These are phyloP conservation scores for Potamilus streckersoni DNA, from an alignment of 1,140 invertebrate genomes.

Conservation along the genomic window DNA sequence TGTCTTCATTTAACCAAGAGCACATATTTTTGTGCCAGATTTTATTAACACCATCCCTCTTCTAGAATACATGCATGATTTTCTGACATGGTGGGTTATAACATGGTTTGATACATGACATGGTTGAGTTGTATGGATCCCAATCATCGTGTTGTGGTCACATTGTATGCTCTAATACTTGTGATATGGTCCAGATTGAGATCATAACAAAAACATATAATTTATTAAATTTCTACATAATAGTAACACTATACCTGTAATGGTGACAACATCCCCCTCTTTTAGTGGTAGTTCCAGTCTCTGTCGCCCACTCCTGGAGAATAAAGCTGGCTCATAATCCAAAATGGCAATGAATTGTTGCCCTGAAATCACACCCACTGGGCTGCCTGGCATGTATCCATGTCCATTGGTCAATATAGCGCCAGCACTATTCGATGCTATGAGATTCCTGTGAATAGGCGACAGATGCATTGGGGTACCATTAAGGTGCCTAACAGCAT, in stretches of 20 bases:
- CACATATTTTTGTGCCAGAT: no score
- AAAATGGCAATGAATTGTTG: conserved; percentile 44
- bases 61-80: no score
- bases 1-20: no score
- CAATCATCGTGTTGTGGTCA: no score
- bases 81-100: no score
- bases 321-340: conserved; percentile 52
- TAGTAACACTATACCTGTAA: conserved; percentile 33
- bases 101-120: no score
- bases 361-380: neutral
- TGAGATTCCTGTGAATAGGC: conserved; percentile 7
- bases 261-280: conserved; percentile 48
- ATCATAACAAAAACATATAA: neutral
- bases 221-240: no score
- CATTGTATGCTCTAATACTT: no score
- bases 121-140: no score
- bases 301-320: conserved; percentile 51
- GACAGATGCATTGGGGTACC: conserved; percentile 9
- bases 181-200: no score
- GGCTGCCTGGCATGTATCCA: neutral
- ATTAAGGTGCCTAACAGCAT: conserved; percentile 19
- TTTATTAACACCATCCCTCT: no score
- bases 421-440: no score
- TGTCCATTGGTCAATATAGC: neutral
- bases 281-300: conserved; percentile 46